Percentiles rank a stretch among this genome's conserved stretches.
Conservation (phyloP, 1,140 invertebrate species). For the Asbolus verrucosus region DNA sequence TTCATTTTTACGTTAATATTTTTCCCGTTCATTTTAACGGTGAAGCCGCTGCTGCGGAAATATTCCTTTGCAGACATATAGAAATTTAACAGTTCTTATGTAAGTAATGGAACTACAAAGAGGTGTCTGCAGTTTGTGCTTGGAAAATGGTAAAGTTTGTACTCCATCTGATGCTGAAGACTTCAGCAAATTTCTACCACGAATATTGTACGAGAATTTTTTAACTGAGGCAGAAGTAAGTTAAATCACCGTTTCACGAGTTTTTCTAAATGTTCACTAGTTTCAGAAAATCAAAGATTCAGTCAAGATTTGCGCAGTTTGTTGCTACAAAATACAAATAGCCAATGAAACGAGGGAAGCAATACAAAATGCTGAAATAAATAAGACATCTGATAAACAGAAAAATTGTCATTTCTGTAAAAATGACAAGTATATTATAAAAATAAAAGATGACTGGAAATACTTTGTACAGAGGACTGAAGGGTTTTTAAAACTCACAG, state of each 20-base stretch:
- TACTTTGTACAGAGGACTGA: constrained; percentile 4
- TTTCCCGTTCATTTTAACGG: not conserved
- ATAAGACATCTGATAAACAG: not conserved
- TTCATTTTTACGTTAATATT: not conserved
- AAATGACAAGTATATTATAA: not conserved
- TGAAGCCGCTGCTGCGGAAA: no score
- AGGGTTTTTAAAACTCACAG: not conserved
- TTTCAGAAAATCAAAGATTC: constrained; percentile 16
- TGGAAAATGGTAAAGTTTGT: constrained; percentile 8
- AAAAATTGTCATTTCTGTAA: constrained; percentile 1
- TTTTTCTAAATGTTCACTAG: not conserved
- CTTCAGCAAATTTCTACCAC: constrained; percentile 1
- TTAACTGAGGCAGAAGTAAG: constrained; percentile 11
- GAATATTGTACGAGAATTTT: not conserved
- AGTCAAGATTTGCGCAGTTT: not conserved
- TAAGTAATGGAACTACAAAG: constrained; percentile 11
- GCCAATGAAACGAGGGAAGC: constrained; percentile 1
- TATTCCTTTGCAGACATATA: no score
- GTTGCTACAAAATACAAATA: constrained; percentile 17
- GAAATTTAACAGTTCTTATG: not conserved
- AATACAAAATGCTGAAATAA: not conserved
- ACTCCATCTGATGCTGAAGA: constrained; percentile 9
- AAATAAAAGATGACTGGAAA: constrained; percentile 11
- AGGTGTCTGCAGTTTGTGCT: constrained; percentile 27
- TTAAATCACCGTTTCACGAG: not conserved